Percentiles rank a stretch among this genome's conserved stretches.
Conservation (phyloP, 2,113 vertebrate genomes). For the Apteryx mantelli region DNA sequence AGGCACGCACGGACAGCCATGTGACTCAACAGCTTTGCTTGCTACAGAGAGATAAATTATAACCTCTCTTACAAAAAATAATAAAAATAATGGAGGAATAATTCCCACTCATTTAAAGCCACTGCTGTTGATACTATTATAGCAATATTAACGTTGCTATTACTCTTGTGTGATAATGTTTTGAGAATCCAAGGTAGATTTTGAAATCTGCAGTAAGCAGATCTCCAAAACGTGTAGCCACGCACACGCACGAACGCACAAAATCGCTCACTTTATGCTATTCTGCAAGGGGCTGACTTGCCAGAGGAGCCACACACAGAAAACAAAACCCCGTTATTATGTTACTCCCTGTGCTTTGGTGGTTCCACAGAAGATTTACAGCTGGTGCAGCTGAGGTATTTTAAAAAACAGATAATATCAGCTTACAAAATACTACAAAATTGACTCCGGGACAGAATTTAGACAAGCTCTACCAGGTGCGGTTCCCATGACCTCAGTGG, state of each 20-base stretch:
- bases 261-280: not conserved
- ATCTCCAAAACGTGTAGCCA: not conserved
- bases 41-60: not conserved
- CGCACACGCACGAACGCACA: not conserved
- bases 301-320: not conserved
- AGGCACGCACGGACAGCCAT: not conserved
- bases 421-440: not conserved
- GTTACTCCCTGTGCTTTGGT: not conserved
- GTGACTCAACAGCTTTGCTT: not conserved
- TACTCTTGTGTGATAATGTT: not conserved
- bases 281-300: not conserved
- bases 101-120: not conserved
- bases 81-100: not conserved
- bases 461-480: not conserved
- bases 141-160: not conserved
- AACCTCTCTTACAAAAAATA: not conserved
- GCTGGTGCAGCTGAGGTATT: not conserved
- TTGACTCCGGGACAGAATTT: not conserved
- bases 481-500: not conserved
- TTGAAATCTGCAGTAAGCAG: not conserved
- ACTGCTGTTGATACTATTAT: not conserved
- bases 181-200: not conserved
- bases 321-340: not conserved
- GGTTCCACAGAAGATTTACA: not conserved
- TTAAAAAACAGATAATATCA: not conserved